Percentiles rank a stretch among this genome's conserved stretches.
Conservation (phyloP, 1,140 invertebrate species). For the Camponotus vicinus region DNA sequence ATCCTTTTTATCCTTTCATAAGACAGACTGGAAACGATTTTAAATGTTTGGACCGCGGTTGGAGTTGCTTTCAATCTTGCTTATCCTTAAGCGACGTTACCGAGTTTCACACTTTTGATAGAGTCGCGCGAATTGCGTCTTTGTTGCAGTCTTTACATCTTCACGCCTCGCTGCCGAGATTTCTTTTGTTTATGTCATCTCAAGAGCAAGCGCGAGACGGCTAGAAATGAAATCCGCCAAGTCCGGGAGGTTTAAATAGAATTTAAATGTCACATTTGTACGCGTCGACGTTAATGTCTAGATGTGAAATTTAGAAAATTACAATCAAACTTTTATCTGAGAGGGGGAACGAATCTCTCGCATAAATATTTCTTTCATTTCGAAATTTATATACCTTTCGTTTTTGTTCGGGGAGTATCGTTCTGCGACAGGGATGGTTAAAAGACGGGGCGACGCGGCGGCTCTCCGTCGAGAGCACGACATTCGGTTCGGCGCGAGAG, state of each 20-base stretch:
- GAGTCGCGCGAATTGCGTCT: not conserved
- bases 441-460: not conserved
- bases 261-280: slow-evolving; percentile 38
- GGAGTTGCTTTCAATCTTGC: not conserved
- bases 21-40: not conserved
- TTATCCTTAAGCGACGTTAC: too few relatives aligned
- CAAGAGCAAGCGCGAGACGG: not conserved
- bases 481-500: slow-evolving; percentile 42
- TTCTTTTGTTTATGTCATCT: slow-evolving; percentile 35
- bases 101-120: too few relatives aligned
- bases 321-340: not conserved
- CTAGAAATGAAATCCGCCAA: slow-evolving; percentile 37
- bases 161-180: slow-evolving; percentile 4
- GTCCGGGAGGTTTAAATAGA: slow-evolving; percentile 43
- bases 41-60: not conserved
- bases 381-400: not conserved
- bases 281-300: not conserved
- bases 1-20: not conserved
- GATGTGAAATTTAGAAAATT: not conserved
- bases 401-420: not conserved
- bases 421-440: too few relatives aligned
- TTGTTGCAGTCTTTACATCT: slow-evolving; percentile 1
- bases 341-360: too few relatives aligned
- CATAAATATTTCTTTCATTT: not conserved
- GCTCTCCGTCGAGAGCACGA: slow-evolving; percentile 9